Conservation (phyloP, 2,888 invertebrate genomes). For the Synanthedon tipuliformis region DNA sequence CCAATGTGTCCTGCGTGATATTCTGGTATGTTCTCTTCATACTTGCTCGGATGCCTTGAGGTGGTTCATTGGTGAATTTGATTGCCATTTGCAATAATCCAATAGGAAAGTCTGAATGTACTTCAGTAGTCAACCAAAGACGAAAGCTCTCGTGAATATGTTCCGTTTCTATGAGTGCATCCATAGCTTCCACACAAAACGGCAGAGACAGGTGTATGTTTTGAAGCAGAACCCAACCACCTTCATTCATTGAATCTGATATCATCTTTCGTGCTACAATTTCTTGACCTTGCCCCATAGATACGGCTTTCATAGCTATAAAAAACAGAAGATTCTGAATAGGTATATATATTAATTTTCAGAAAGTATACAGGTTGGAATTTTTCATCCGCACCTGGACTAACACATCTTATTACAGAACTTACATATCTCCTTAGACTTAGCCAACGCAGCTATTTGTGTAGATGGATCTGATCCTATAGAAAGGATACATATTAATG, state of each 20-base stretch:
- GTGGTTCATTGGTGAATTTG: slow-evolving; percentile 97
- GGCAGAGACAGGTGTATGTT: slow-evolving; percentile 96
- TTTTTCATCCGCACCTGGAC: not conserved
- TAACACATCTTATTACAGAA: no score
- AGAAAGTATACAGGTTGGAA: no score
- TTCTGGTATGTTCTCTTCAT: slow-evolving; percentile 92
- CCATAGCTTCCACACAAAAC: slow-evolving; percentile 93
- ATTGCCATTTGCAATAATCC: slow-evolving; percentile 90
- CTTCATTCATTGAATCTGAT: slow-evolving; percentile 80
- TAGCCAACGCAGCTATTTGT: slow-evolving; percentile 88
- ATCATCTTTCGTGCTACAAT: slow-evolving; percentile 86
- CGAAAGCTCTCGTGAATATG: slow-evolving; percentile 85
- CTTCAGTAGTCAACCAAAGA: slow-evolving; percentile 95
- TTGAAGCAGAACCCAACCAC: slow-evolving; percentile 95
- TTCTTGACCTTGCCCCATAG: slow-evolving; percentile 98
- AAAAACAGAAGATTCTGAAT: slow-evolving; percentile 6
- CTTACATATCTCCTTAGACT: slow-evolving; percentile 84
- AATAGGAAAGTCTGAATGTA: slow-evolving; percentile 93
- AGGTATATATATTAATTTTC: no score
- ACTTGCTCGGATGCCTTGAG: slow-evolving; percentile 92
- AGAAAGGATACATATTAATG: slow-evolving; percentile 91
- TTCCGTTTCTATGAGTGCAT: slow-evolving; percentile 87
- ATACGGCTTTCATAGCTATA: slow-evolving; percentile 84
- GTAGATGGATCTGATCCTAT: slow-evolving; percentile 98
- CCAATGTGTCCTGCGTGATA: slow-evolving; percentile 90